These are phyloP conservation scores for Neotoma lepida DNA, from an alignment of 2,113 vertebrate species.

Conservation along the genomic window DNA sequence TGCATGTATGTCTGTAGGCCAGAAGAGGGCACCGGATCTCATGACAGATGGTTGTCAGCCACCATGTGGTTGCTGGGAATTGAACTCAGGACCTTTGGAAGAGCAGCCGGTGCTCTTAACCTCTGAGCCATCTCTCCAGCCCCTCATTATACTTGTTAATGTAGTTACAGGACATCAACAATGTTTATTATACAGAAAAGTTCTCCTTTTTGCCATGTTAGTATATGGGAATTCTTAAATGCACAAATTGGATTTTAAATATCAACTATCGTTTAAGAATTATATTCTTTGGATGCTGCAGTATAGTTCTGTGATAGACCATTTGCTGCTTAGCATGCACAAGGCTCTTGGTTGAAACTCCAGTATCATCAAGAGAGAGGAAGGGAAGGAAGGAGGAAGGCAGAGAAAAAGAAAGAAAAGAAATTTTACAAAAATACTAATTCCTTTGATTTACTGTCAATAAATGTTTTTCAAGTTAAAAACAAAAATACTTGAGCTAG, in stretches of 20 bases:
- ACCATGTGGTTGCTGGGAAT: no score
- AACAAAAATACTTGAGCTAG: background rate
- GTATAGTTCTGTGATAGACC: no score
- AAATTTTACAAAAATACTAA: background rate
- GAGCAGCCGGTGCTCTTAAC: no score
- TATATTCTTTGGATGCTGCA: background rate
- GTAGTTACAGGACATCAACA: background rate
- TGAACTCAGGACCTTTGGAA: no score
- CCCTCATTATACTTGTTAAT: background rate
- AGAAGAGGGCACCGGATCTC: no score
- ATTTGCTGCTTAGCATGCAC: background rate
- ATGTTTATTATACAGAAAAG: background rate
- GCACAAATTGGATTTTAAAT: conserved; percentile 46
- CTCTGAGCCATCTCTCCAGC: no score
- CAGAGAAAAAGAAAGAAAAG: background rate
- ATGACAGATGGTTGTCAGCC: no score
- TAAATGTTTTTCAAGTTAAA: conserved; percentile 36
- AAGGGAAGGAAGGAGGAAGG: background rate
- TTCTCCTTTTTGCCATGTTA: conserved; percentile 25
- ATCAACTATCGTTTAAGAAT: conserved; percentile 51
- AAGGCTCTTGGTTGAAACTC: background rate
- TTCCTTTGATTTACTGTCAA: conserved; percentile 30
- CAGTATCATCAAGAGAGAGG: background rate
- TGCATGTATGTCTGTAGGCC: no score
- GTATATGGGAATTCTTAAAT: conserved; percentile 36